Evolutionary conservation across 2,888 invertebrate genomes (phyloP).

Genomic region (Temnothorax rugatulus): DNA sequence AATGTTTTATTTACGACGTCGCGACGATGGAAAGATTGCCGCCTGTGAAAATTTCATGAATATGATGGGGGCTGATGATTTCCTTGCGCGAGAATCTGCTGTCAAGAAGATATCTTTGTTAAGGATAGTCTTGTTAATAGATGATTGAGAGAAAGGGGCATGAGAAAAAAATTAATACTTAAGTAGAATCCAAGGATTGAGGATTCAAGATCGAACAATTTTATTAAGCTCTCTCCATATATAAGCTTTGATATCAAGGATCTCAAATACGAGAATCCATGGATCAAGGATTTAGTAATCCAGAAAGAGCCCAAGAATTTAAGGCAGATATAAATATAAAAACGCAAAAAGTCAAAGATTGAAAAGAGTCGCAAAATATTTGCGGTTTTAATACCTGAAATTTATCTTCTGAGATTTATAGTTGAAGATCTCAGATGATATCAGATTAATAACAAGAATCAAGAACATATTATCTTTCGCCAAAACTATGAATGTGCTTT

Average conservation of each 20-base stretch:
- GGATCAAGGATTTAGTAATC: not conserved
- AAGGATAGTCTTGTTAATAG: not conserved
- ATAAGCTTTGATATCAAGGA: not conserved
- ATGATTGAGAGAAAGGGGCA: not conserved
- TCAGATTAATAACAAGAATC: not conserved
- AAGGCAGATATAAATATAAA: not conserved
- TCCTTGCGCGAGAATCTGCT: not conserved
- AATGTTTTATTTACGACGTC: slow-evolving; percentile 40
- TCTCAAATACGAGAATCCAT: not conserved
- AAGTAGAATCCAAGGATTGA: not conserved
- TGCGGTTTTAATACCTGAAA: not conserved
- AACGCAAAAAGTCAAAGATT: not conserved
- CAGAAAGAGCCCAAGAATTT: not conserved
- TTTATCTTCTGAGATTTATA: not conserved
- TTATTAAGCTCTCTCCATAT: not conserved
- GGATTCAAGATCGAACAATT: not conserved
- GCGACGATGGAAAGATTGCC: not conserved
- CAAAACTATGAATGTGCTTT: too few relatives aligned
- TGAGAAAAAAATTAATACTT: not conserved
- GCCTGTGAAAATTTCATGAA: slow-evolving; percentile 46
- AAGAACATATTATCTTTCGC: too few relatives aligned
- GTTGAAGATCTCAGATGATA: too few relatives aligned
- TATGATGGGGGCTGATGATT: not conserved
- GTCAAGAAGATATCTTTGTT: not conserved
- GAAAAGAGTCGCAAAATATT: not conserved